These are phyloP conservation scores for Parapsyche elsis DNA, from an alignment of 1,140 invertebrate genomes.

Conservation along the genomic window DNA sequence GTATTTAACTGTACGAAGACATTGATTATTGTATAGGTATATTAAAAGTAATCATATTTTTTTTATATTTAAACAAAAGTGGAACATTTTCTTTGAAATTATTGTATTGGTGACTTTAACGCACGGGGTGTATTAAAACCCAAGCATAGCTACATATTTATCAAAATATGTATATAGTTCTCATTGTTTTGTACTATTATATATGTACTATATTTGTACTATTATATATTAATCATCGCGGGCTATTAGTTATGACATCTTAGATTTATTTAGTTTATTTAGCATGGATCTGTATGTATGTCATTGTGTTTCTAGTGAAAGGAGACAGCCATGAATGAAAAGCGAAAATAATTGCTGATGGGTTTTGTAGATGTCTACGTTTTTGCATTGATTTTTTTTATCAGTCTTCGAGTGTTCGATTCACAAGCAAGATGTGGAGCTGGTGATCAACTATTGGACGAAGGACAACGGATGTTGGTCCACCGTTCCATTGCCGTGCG, in stretches of 20 bases:
- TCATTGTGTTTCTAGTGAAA: background rate
- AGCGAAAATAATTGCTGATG: background rate
- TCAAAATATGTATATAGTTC: too few species aligned
- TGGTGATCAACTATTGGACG: background rate
- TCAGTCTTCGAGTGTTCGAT: background rate
- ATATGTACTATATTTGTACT: too few species aligned
- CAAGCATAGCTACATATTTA: too few species aligned
- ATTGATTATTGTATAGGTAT: background rate
- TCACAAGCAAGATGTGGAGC: background rate
- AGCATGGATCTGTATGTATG: too few species aligned
- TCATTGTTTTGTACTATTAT: too few species aligned
- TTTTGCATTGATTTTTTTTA: constrained; percentile 9
- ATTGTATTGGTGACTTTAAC: too few species aligned
- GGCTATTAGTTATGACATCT: too few species aligned
- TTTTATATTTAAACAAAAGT: too few species aligned
- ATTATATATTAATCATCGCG: too few species aligned
- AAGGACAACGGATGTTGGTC: constrained; percentile 41
- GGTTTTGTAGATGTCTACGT: background rate
- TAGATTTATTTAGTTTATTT: too few species aligned
- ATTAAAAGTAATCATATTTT: too few species aligned
- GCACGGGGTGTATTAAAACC: too few species aligned
- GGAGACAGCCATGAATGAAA: constrained; percentile 39
- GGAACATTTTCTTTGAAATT: background rate
- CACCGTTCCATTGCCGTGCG: constrained; percentile 12
- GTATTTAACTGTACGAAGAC: background rate